Percentiles rank a stretch among this genome's conserved stretches.
Evolutionary conservation across 2,113 vertebrate genomes (phyloP).

Genomic region (Anas platyrhynchos): DNA sequence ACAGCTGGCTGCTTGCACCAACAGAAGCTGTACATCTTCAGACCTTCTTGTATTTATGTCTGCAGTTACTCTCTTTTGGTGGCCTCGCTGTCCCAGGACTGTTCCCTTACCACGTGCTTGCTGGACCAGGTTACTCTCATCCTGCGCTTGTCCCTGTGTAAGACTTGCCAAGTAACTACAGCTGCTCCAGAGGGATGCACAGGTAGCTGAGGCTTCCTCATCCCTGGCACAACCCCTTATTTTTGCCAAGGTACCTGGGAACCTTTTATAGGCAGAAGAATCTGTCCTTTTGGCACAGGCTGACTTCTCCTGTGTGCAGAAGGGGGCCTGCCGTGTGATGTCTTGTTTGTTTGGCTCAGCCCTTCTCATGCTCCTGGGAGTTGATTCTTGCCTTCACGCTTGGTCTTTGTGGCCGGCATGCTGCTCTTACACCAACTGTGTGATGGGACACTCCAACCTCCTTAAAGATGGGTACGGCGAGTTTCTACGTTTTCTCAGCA

Average conservation of each 20-base stretch:
- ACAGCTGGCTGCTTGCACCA: neutral
- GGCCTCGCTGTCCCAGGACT: neutral
- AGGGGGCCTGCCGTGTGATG: fast-evolving
- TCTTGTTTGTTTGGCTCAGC: neutral
- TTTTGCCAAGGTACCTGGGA: neutral
- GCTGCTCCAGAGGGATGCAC: neutral
- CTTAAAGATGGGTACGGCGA: neutral
- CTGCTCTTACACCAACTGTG: neutral
- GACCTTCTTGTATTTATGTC: neutral
- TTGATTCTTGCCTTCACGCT: neutral
- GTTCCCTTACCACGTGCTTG: no score
- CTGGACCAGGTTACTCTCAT: neutral
- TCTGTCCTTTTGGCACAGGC: neutral
- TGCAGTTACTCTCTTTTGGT: neutral
- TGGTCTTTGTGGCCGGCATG: neutral
- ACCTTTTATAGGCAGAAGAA: neutral
- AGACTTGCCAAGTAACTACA: neutral
- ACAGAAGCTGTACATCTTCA: neutral
- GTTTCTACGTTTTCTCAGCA: neutral
- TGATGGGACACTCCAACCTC: neutral
- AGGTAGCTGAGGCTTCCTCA: neutral
- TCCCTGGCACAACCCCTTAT: neutral
- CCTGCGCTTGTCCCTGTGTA: neutral
- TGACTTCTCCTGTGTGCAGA: neutral
- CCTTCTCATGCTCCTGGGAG: neutral